Percentiles rank a stretch among this genome's conserved stretches.
phyloP scores from a whole-genome alignment of 1,140 invertebrate genomes.

The Tachypleus tridentatus region DNA sequence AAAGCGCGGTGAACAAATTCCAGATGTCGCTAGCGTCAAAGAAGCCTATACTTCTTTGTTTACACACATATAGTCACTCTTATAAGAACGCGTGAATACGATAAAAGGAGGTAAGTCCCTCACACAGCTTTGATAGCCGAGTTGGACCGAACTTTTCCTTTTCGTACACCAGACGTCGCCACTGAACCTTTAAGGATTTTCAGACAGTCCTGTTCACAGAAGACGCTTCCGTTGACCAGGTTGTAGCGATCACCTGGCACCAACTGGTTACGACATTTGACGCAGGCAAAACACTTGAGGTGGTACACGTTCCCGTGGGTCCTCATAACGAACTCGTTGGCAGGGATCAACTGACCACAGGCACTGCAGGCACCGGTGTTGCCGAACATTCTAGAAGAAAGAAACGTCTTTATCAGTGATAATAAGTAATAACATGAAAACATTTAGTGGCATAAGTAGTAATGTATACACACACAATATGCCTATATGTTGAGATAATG shows the following conservation, averaged over 20 bases:
- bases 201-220: constrained; percentile 86
- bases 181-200: constrained; percentile 56
- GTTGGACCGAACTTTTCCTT: constrained; percentile 19
- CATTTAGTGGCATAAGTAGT: too few relatives aligned
- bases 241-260: constrained; percentile 81
- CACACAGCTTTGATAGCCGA: constrained; percentile 18
- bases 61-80: too few relatives aligned
- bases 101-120: too few relatives aligned
- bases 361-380: constrained; percentile 69
- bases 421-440: too few relatives aligned
- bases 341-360: constrained; percentile 78
- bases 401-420: constrained; percentile 2
- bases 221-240: constrained; percentile 63
- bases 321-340: constrained; percentile 81
- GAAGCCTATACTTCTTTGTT: too few relatives aligned
- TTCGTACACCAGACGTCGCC: constrained; percentile 16
- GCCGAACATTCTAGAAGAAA: constrained; percentile 68
- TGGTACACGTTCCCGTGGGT: constrained; percentile 61
- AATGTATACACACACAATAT: too few relatives aligned
- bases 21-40: too few relatives aligned
- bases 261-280: constrained; percentile 73
- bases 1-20: too few relatives aligned
- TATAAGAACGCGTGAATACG: too few relatives aligned
- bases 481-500: too few relatives aligned
- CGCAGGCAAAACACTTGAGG: constrained; percentile 86